Evolutionary conservation across 2,797 vertebrate species (phyloP).

Genomic region (Pyrocephalus nanus): DNA sequence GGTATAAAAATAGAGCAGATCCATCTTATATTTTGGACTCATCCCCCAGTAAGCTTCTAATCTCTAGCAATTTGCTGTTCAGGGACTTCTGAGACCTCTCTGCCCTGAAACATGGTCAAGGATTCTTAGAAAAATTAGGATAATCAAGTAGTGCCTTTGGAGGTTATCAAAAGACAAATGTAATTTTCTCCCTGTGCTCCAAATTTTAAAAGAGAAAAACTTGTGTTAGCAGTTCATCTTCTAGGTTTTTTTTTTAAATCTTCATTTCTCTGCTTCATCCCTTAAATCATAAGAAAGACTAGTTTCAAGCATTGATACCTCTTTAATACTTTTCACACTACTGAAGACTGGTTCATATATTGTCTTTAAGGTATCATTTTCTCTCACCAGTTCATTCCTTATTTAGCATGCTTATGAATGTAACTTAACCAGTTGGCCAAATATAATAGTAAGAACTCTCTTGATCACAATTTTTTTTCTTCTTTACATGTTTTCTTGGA

Average conservation of each 20-base stretch:
- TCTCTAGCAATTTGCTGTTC: constrained; percentile 6
- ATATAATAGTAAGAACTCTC: neutral
- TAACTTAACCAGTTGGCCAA: neutral
- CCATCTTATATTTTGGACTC: neutral
- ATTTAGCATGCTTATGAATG: neutral
- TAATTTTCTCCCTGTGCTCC: neutral
- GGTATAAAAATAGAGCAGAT: neutral
- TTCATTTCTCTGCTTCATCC: neutral
- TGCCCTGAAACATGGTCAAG: neutral
- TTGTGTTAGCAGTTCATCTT: neutral
- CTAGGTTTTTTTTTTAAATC: neutral
- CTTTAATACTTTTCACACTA: neutral
- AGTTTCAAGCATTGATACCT: neutral
- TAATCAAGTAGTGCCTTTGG: neutral
- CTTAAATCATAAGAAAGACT: neutral
- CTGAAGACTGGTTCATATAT: neutral
- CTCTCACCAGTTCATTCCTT: neutral
- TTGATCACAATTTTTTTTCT: neutral
- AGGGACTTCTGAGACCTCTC: neutral
- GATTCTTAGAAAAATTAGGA: neutral
- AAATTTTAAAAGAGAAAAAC: neutral
- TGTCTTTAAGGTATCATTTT: neutral
- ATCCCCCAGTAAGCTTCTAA: neutral
- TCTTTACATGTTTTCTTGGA: neutral
- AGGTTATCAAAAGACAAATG: constrained; percentile 2